Conservation (phyloP, 2,888 invertebrate species). For the Ctena decussata region DNA sequence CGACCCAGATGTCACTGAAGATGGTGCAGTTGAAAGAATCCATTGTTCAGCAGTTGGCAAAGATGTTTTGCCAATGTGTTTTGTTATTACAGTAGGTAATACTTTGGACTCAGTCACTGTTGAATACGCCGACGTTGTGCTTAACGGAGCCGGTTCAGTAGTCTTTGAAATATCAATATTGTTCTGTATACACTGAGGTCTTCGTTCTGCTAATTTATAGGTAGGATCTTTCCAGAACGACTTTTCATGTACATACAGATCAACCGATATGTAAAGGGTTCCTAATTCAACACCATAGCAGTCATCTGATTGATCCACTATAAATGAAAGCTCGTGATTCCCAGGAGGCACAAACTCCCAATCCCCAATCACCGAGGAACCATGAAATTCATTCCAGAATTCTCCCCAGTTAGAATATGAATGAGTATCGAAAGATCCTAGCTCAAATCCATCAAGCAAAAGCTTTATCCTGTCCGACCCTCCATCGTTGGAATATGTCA, state of each 20-base stretch:
- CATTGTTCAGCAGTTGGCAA: too few species aligned
- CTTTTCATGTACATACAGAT: constrained; percentile 13
- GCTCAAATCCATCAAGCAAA: constrained; percentile 51
- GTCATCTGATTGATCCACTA: constrained; percentile 35
- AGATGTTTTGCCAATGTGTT: too few species aligned
- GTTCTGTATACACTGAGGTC: not conserved
- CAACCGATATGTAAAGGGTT: constrained; percentile 28
- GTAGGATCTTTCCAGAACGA: constrained; percentile 39
- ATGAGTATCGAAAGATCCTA: constrained; percentile 49
- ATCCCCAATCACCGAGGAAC: constrained; percentile 39
- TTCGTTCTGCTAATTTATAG: constrained; percentile 16
- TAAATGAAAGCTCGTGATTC: constrained; percentile 35
- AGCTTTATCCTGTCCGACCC: constrained; percentile 59
- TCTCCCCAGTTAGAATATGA: constrained; percentile 52
- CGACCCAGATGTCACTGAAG: too few species aligned
- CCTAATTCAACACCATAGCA: constrained; percentile 59
- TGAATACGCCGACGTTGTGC: too few species aligned
- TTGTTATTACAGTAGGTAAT: too few species aligned
- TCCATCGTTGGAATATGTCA: constrained; percentile 73
- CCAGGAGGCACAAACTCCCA: constrained; percentile 39
- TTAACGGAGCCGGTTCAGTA: too few species aligned
- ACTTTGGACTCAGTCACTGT: too few species aligned
- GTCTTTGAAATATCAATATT: not conserved
- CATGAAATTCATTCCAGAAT: constrained; percentile 36
- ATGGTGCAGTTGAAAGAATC: too few species aligned